A percentile compares a stretch with the other conserved stretches of the same genome.
phyloP scores from a whole-genome alignment of 2,888 invertebrate species.

The Notodonta dromedarius region DNA sequence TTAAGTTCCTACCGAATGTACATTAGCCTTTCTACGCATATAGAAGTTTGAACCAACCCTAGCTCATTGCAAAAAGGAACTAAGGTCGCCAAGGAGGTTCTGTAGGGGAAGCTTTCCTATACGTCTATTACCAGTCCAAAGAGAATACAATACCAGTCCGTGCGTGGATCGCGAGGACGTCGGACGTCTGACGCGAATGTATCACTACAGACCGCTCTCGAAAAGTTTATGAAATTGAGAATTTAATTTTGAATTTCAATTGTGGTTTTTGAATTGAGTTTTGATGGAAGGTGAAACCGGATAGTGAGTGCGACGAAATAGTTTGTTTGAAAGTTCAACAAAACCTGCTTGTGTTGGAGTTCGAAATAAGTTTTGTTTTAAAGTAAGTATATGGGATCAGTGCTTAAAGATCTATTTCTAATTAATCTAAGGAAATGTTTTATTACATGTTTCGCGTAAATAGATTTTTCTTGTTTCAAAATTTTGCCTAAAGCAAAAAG shows the following conservation, averaged over 20 bases:
- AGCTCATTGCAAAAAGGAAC: background rate
- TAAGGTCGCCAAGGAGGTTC: background rate
- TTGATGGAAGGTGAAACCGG: background rate
- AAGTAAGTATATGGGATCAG: background rate
- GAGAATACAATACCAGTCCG: constrained; percentile 3
- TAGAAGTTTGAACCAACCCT: too few species aligned
- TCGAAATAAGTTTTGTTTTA: background rate
- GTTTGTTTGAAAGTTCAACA: background rate
- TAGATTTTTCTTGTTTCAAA: too few species aligned
- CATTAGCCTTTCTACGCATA: too few species aligned
- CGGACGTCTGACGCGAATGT: background rate
- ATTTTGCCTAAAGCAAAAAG: too few species aligned
- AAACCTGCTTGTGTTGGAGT: background rate
- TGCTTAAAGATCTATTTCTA: too few species aligned
- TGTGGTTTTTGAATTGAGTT: background rate
- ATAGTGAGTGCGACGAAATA: background rate
- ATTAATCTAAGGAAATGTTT: too few species aligned
- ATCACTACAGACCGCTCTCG: background rate
- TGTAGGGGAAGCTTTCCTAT: background rate
- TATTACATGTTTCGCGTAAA: too few species aligned
- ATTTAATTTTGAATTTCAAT: background rate
- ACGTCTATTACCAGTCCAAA: background rate
- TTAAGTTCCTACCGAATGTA: too few species aligned
- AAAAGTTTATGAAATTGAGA: constrained; percentile 1
- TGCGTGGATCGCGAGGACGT: background rate